Percentiles rank a stretch among this genome's conserved stretches.
phyloP scores from a whole-genome alignment of 2,888 invertebrate genomes.

The Pherbina coryleti region DNA sequence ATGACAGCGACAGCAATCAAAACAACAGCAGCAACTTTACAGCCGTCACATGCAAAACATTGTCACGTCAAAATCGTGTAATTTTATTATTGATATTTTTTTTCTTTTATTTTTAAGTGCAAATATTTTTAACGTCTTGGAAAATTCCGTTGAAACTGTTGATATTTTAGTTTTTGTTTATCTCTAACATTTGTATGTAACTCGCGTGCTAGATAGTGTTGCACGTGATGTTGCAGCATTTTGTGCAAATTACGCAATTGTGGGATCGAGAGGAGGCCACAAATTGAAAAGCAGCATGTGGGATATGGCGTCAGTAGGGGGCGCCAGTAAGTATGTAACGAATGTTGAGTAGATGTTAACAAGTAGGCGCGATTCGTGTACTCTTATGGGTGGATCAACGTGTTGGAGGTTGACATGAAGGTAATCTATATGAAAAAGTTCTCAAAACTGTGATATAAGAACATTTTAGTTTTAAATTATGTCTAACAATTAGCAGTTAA shows the following conservation, averaged over 20 bases:
- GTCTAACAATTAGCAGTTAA: no score
- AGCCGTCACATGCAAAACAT: slow-evolving; percentile 18
- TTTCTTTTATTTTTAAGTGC: background rate
- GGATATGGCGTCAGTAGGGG: background rate
- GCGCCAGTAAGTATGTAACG: background rate
- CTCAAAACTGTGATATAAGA: no score
- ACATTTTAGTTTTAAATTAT: no score
- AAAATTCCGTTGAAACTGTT: slow-evolving; percentile 20
- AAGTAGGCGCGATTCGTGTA: no score
- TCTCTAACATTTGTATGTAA: background rate
- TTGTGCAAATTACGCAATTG: slow-evolving; percentile 22
- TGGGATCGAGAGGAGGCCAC: background rate
- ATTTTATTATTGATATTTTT: background rate
- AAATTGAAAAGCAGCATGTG: background rate
- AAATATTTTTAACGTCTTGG: slow-evolving; percentile 1
- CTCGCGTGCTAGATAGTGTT: slow-evolving; percentile 3
- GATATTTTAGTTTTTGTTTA: background rate
- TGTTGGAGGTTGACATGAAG: no score
- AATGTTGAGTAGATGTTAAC: no score
- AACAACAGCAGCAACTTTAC: background rate
- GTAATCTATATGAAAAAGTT: no score
- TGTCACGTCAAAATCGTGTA: slow-evolving; percentile 21
- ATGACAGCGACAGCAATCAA: background rate
- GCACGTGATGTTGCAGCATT: slow-evolving; percentile 23
- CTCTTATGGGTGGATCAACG: no score